A percentile compares a stretch with the other conserved stretches of the same genome.
phyloP scores from a whole-genome alignment of 2,888 invertebrate genomes.

The Alloscopus bannaensis region DNA sequence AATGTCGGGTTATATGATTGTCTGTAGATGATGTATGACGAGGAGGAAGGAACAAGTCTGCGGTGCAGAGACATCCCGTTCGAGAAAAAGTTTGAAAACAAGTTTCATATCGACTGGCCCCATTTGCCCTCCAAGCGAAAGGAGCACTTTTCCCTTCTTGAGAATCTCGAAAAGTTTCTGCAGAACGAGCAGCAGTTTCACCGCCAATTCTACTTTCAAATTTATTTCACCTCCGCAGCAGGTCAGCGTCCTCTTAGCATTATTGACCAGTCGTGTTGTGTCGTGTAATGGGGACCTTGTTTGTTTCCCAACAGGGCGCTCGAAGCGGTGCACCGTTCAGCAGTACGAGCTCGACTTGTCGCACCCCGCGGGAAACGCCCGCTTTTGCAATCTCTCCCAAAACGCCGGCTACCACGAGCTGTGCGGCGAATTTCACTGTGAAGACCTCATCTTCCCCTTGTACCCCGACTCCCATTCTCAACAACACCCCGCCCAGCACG shows the following conservation, averaged over 20 bases:
- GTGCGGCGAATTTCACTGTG: constrained; percentile 58
- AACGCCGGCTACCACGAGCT: constrained; percentile 26
- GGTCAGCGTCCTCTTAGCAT: constrained; percentile 9
- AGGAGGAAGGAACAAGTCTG: constrained; percentile 53
- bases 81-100: constrained; percentile 36
- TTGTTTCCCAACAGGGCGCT: constrained; percentile 16
- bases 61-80: constrained; percentile 48
- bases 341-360: constrained; percentile 60
- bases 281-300: neutral
- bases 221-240: constrained; percentile 56
- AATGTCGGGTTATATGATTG: too few relatives aligned
- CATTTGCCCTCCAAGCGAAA: constrained; percentile 38
- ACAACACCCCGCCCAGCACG: neutral
- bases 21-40: constrained; percentile 54
- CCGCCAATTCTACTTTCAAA: constrained; percentile 63
- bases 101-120: constrained; percentile 63
- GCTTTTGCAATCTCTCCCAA: constrained; percentile 43
- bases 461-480: constrained; percentile 18
- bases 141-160: constrained; percentile 55
- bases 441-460: constrained; percentile 53
- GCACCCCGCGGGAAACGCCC: constrained; percentile 48
- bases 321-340: constrained; percentile 57
- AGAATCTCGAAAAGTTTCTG: constrained; percentile 58
- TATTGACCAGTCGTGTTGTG: neutral
- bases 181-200: constrained; percentile 53